These are phyloP conservation scores for Syrista parreyssii DNA, from an alignment of 2,888 invertebrate species.

Conservation along the genomic window DNA sequence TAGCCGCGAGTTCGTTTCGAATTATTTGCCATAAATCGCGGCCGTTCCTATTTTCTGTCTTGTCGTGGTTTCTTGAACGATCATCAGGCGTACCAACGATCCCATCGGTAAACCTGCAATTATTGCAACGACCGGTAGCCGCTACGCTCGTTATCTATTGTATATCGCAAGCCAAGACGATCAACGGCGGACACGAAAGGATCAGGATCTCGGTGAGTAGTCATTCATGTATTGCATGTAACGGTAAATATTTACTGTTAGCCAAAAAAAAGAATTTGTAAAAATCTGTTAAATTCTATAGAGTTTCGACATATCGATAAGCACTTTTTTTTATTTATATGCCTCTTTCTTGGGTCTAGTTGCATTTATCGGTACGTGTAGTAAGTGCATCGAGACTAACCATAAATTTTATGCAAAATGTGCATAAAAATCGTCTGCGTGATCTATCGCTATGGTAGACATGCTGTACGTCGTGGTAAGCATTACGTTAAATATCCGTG, in stretches of 20 bases:
- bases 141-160: neutral
- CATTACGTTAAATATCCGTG: neutral
- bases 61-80: neutral
- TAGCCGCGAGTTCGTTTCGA: neutral
- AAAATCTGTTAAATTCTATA: too few species aligned
- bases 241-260: too few species aligned
- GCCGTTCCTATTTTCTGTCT: neutral
- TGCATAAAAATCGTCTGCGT: neutral
- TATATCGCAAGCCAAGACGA: neutral
- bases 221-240: neutral
- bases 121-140: neutral
- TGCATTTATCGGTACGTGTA: neutral
- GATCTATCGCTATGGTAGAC: neutral
- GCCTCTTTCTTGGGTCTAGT: neutral
- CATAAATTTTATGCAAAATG: neutral
- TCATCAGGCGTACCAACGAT: neutral
- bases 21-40: neutral
- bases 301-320: too few species aligned
- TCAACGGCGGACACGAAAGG: neutral
- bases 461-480: neutral
- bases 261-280: too few species aligned
- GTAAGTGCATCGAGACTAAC: neutral
- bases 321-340: neutral
- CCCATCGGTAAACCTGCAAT: neutral
- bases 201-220: neutral